phyloP scores from a whole-genome alignment of 2,113 vertebrate species.

The Stigmatopora nigra region DNA sequence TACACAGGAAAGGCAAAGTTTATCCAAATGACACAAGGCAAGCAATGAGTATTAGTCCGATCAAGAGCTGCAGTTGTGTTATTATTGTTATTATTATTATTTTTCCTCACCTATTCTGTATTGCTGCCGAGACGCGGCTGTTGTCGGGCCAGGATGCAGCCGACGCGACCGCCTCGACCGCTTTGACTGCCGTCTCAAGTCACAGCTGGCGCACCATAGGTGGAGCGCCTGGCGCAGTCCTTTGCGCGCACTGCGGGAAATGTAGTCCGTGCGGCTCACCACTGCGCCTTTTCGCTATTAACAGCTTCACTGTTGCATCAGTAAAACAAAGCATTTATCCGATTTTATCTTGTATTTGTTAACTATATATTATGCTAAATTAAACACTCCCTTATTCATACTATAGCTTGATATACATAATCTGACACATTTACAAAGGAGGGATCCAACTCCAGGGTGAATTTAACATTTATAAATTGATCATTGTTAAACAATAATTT shows the following conservation, averaged over 20 bases:
- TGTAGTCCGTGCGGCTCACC: conserved; percentile 35
- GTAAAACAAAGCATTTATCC: no score
- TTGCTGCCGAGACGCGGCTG: conserved; percentile 26
- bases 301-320: neutral
- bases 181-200: conserved; percentile 3
- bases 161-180: conserved; percentile 28
- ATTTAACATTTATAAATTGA: neutral
- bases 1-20: conserved; percentile 14
- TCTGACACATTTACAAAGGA: neutral
- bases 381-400: neutral
- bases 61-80: neutral
- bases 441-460: no score
- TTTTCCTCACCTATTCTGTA: conserved; percentile 59
- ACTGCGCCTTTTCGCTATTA: neutral
- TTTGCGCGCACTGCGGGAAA: conserved; percentile 44
- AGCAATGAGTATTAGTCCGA: neutral
- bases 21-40: neutral
- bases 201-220: conserved; percentile 44
- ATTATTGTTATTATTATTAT: neutral
- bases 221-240: conserved; percentile 64
- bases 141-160: conserved; percentile 33
- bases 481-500: neutral
- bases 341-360: neutral
- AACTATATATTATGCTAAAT: neutral
- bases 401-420: neutral